Conservation (phyloP, 2,888 invertebrate genomes). For the Pachycephus smyrnensis region DNA sequence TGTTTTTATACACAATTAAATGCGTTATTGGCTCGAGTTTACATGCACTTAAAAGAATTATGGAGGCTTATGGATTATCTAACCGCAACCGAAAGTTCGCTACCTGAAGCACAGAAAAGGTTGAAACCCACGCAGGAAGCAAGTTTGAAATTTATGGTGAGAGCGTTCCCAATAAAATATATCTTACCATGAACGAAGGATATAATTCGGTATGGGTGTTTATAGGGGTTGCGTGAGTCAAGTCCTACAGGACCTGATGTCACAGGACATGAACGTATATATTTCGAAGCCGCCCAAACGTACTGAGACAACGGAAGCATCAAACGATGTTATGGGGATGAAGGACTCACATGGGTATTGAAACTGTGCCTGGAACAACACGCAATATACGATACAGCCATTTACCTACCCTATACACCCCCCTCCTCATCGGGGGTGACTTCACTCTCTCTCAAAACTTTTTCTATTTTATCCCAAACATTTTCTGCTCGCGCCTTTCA, state of each 20-base stretch:
- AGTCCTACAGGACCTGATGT: neutral
- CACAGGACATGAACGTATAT: neutral
- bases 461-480: neutral
- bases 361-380: constrained; percentile 44
- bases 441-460: constrained; percentile 1
- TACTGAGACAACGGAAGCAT: neutral
- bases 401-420: constrained; percentile 2
- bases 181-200: neutral
- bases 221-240: constrained; percentile 8
- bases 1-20: neutral
- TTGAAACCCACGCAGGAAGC: neutral
- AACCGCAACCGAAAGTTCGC: neutral
- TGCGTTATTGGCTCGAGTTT: neutral
- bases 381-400: constrained; percentile 39
- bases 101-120: neutral
- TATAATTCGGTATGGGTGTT: constrained; percentile 12
- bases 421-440: neutral
- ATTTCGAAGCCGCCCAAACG: neutral
- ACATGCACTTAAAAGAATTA: neutral
- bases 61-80: neutral
- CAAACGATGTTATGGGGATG: constrained; percentile 36
- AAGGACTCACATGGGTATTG: constrained; percentile 46
- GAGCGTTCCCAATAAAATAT: neutral
- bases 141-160: neutral
- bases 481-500: neutral